Conservation (phyloP, 2,797 vertebrate genomes). For the Capromys pilorides region DNA sequence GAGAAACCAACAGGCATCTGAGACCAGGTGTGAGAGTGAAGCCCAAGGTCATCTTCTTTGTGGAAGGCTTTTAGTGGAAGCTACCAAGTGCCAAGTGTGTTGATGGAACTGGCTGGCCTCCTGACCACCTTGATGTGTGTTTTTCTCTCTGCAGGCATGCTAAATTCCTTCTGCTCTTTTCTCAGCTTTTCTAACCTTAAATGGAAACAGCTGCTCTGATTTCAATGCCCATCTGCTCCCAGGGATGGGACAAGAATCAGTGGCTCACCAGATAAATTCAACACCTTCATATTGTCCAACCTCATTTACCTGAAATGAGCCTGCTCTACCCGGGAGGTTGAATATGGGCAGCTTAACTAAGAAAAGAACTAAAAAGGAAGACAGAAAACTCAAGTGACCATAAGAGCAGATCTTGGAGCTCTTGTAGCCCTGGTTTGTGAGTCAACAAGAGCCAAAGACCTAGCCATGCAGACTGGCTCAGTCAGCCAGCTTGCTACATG, state of each 20-base stretch:
- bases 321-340: not conserved
- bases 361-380: not conserved
- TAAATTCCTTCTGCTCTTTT: conserved; percentile 9
- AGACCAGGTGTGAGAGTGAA: not conserved
- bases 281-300: not conserved
- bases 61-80: not conserved
- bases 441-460: not conserved
- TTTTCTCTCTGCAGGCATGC: conserved; percentile 2
- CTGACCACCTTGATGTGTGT: not conserved
- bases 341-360: not conserved
- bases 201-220: conserved; percentile 63
- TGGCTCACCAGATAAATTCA: not conserved
- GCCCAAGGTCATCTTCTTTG: not conserved
- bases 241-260: not conserved
- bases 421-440: not conserved
- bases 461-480: not conserved
- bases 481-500: rapidly evolving
- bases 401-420: not conserved
- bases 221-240: conserved; percentile 55
- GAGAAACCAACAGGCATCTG: not conserved
- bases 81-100: not conserved
- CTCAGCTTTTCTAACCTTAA: conserved; percentile 38
- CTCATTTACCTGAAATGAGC: not conserved
- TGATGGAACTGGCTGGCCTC: not conserved
- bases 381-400: not conserved